phyloP scores from a whole-genome alignment of 2,113 vertebrate species.

The Tragelaphus scriptus region DNA sequence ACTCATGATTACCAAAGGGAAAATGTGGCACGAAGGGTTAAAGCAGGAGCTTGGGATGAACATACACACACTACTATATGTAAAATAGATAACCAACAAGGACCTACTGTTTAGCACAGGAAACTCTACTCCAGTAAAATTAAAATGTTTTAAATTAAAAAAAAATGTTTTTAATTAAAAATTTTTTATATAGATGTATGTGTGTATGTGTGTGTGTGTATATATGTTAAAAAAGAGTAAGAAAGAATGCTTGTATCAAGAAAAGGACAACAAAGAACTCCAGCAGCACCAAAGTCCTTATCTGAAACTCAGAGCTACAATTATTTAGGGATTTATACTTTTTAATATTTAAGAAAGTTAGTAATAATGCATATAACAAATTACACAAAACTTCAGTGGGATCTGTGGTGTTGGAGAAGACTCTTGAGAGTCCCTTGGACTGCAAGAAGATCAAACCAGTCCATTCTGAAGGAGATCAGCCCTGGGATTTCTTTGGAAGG shows the following conservation, averaged over 20 bases:
- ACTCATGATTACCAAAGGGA: not conserved
- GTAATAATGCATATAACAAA: not conserved
- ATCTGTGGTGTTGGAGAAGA: not conserved
- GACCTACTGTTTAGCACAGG: not conserved
- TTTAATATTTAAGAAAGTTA: not conserved
- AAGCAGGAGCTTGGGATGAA: not conserved
- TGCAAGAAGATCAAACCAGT: too few relatives aligned
- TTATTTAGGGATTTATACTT: not conserved
- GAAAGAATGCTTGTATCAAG: not conserved
- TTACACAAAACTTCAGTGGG: not conserved
- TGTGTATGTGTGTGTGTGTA: too few relatives aligned
- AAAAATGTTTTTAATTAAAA: too few relatives aligned
- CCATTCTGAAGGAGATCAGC: too few relatives aligned
- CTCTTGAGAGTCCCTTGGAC: too few relatives aligned
- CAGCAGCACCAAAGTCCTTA: not conserved
- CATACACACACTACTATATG: not conserved
- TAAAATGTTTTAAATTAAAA: not conserved
- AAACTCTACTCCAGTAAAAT: not conserved
- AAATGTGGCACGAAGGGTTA: not conserved
- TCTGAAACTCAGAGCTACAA: not conserved
- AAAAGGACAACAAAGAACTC: not conserved
- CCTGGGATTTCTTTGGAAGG: too few relatives aligned
- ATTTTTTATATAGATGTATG: too few relatives aligned
- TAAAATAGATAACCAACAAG: not conserved
- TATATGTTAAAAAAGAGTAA: not conserved